Percentiles rank a stretch among this genome's conserved stretches.
Conservation (phyloP, 2,113 vertebrate species). For the Heterotilapia buettikoferi region DNA sequence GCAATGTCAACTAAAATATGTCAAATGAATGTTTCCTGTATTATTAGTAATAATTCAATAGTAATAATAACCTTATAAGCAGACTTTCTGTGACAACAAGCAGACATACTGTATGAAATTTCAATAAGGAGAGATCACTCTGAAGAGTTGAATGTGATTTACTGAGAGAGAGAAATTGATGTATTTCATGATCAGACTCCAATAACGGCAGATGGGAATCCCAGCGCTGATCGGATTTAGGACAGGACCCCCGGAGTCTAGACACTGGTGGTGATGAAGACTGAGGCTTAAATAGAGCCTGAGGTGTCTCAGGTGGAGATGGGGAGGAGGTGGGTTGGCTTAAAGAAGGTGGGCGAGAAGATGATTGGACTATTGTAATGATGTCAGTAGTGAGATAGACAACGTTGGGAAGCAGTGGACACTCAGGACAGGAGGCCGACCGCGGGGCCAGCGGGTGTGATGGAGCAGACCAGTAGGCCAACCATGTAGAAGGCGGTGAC, state of each 20-base stretch:
- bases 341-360: neutral
- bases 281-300: neutral
- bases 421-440: neutral
- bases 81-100: neutral
- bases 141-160: neutral
- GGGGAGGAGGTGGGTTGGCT: neutral
- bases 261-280: neutral
- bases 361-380: neutral
- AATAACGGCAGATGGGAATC: neutral
- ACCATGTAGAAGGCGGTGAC: neutral
- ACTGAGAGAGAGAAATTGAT: neutral
- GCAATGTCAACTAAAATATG: neutral
- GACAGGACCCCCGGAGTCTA: neutral
- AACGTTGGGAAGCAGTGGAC: neutral
- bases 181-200: neutral
- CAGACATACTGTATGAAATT: neutral
- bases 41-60: neutral
- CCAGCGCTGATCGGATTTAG: neutral
- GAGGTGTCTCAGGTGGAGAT: neutral
- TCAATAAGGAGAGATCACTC: neutral
- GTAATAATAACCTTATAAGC: neutral
- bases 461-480: neutral
- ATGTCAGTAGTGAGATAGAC: neutral
- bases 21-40: neutral
- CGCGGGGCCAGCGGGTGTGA: neutral